Evolutionary conservation across 2,888 invertebrate genomes (phyloP).

Genomic region (Reticulitermes lucifugus): DNA sequence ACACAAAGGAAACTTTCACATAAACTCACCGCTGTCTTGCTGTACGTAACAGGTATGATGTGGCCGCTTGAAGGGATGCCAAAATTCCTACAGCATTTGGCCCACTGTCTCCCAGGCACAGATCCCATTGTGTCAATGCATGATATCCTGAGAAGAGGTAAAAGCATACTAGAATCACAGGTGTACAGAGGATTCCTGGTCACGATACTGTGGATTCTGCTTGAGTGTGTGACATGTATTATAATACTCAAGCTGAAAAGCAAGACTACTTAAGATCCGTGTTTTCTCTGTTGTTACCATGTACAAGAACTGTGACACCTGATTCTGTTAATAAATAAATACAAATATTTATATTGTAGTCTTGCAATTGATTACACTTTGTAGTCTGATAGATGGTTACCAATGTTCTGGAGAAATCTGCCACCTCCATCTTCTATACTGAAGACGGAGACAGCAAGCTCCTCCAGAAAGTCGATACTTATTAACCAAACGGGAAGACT

Average conservation of each 20-base stretch:
- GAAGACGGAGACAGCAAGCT: too few species aligned
- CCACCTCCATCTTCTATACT: too few species aligned
- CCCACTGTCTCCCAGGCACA: conserved; percentile 81
- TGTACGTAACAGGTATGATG: conserved; percentile 67
- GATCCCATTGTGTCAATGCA: conserved; percentile 81
- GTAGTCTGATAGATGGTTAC: too few species aligned
- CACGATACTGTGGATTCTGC: conserved; percentile 72
- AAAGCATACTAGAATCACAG: conserved; percentile 72
- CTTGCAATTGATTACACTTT: too few species aligned
- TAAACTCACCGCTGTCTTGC: neutral
- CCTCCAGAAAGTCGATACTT: too few species aligned
- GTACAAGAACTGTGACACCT: too few species aligned
- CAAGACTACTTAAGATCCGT: conserved; percentile 2
- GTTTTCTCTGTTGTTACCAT: too few species aligned
- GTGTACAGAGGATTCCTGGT: conserved; percentile 82
- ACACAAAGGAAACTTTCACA: too few species aligned
- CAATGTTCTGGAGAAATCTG: too few species aligned
- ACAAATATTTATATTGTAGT: too few species aligned
- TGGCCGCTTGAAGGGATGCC: conserved; percentile 81
- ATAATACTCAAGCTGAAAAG: conserved; percentile 38
- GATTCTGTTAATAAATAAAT: too few species aligned
- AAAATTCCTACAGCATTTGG: conserved; percentile 68
- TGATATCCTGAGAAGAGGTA: conserved; percentile 81
- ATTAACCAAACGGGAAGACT: too few species aligned
- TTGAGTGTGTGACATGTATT: conserved; percentile 44